Evolutionary conservation across 2,113 vertebrate genomes (phyloP), one percentile per base, ranked within the genome.

Genomic region (Okapia johnstoni): DNA sequence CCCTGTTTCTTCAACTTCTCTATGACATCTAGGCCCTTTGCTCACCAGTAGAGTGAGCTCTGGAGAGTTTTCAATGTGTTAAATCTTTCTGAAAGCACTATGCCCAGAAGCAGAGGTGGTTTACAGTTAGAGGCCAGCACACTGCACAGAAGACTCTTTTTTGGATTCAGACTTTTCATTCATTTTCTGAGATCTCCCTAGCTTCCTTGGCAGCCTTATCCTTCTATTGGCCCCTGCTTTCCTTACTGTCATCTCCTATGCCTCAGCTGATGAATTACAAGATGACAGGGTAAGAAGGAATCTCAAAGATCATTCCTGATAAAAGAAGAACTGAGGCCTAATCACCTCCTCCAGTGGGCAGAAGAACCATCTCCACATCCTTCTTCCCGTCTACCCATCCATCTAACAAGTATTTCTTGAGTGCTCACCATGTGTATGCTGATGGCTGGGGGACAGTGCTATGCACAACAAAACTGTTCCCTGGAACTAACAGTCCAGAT

Each of bases 101-200:
- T 88, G 50, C 25, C 77, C 88, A 95, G 94, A 97, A 90, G 50
- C 9, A 66, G 48, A 91, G 61, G 80, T 54, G 73, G 8, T 97
- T 98, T 96, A 80, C 81, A 88, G 54, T 48, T 52, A 88, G 17
- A 90, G 61, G 17, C 11, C 43, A 73, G 87, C 33, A 33, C 55
- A 33, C 3, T 33, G 77, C 33, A 36, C 6, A 19, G 33, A 28
- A 84, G 54, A 30, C 36, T 89, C 52, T 83, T 36, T 81, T 23
- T 16, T 61, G 48, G 17, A 66, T 46, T 92, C 14, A n/a, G 48
- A 66, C 60, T 46, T 43, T 33, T 93, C 73, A 36, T 86, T 88
- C 70, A 33, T 36, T 40, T 40, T 21, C 70, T 58, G 5, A n/a
- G 57, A 92, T 84, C n/a, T 25, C 43, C 43, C 16, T n/a, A 46